Evolutionary conservation across 2,797 vertebrate species (phyloP), one percentile per base, ranked within the genome.

Genomic region (Gallinago stenura): DNA sequence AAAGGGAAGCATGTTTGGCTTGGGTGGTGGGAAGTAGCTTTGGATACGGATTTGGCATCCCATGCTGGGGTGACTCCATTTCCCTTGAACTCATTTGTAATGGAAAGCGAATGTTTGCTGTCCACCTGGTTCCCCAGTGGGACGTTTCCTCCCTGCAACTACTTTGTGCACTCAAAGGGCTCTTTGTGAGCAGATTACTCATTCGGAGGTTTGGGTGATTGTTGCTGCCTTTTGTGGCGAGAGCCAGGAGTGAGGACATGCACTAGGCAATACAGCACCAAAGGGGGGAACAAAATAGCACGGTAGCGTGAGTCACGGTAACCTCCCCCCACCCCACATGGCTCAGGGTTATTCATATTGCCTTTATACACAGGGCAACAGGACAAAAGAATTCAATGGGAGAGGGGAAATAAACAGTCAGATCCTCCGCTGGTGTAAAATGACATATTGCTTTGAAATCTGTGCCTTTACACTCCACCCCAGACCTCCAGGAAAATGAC

Each of bases 91-190:
- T 99, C 97, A 98, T 98, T 98, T 98, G 98, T 98, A 98, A 98
- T 98, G 98, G 98, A 98, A 98, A 98, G 98, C 93, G 97, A 98
- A 97, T 97, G 97, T 98, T 98, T 98, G 98, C 98, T 98, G 97
- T 98, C 98, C 98, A 98, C 98, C 98, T 98, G 98, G 98, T 97
- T 97, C 97, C 97, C 97, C 97, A 95, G 97, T 95, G 96, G 97
- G 97, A 85, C 89, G 53, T 90, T 97, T 98, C 97, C 97, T 98
- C 87, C 39, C 73, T 31, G 64, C 94, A 97, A 95, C 85, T 77
- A 92, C 91, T 95, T 92, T 90, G 87, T 94, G 92, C 64, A 22
- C 96, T 98, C 97, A 98, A 98, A 97, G 94, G 87, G 96, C 89
- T 93, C 97, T 98, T 98, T 98, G 97, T 98, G 91, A 95, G 72